phyloP scores from a whole-genome alignment of 2,113 vertebrate species.

The Stictonetta naevosa region DNA sequence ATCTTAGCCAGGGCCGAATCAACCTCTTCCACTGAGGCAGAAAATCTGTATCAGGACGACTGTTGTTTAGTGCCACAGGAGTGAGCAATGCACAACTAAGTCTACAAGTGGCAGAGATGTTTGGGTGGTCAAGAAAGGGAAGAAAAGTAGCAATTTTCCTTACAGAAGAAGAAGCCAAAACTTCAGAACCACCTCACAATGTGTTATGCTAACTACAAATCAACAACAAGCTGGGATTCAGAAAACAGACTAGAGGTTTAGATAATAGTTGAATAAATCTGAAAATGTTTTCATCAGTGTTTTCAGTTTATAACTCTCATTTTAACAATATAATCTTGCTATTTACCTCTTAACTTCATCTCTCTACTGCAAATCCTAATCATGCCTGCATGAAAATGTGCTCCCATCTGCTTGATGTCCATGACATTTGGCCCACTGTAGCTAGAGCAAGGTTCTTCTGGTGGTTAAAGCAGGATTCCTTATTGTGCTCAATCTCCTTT shows the following conservation, averaged over 20 bases:
- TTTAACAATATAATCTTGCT: not conserved
- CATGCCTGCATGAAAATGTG: not conserved
- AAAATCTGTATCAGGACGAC: not conserved
- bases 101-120: not conserved
- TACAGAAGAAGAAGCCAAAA: not conserved
- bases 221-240: not conserved
- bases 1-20: not conserved
- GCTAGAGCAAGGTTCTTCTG: not conserved
- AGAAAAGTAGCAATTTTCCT: not conserved
- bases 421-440: not conserved
- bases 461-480: not conserved
- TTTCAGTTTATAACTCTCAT: not conserved
- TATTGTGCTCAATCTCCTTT: not conserved
- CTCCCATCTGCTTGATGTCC: not conserved
- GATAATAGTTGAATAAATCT: not conserved
- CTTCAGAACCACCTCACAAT: not conserved
- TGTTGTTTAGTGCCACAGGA: not conserved
- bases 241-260: not conserved
- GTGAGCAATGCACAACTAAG: fast-evolving
- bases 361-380: not conserved
- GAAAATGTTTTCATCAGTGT: not conserved
- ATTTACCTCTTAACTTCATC: not conserved
- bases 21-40: not conserved
- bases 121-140: not conserved
- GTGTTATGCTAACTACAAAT: not conserved